Conservation (phyloP, 2,888 invertebrate species). For the Pasiphila rectangulata region DNA sequence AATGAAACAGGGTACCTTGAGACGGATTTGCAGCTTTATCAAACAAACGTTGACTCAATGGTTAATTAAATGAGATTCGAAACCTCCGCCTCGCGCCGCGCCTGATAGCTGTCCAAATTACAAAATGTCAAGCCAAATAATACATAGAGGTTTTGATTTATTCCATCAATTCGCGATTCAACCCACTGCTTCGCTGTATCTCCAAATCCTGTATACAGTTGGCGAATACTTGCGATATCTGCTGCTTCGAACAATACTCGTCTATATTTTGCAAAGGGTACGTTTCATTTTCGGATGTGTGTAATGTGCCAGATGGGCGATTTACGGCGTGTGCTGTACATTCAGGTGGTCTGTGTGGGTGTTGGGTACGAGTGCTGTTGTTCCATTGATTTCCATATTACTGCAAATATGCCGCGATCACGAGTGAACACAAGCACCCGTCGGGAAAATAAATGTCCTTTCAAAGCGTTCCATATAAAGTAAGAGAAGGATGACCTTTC, state of each 20-base stretch:
- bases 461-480: background rate
- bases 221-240: background rate
- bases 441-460: background rate
- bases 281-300: background rate
- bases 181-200: background rate
- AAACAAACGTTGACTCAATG: background rate
- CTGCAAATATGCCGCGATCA: conserved; percentile 8
- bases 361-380: conserved; percentile 18
- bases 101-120: conserved; percentile 7
- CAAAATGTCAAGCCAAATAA: conserved; percentile 14
- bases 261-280: background rate
- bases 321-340: conserved; percentile 8
- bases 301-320: background rate
- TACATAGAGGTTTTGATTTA: conserved; percentile 21
- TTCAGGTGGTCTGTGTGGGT: conserved; percentile 15
- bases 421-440: conserved; percentile 11
- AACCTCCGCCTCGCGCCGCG: background rate
- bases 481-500: background rate
- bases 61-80: conserved; percentile 11
- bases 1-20: background rate
- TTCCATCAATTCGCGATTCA: conserved; percentile 17
- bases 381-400: conserved; percentile 21
- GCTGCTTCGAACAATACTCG: background rate
- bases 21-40: conserved; percentile 1
- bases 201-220: background rate